Percentiles rank a stretch among this genome's conserved stretches.
Evolutionary conservation across 2,888 invertebrate species (phyloP).

Genomic region (Sinodicranocentrus sp.): DNA sequence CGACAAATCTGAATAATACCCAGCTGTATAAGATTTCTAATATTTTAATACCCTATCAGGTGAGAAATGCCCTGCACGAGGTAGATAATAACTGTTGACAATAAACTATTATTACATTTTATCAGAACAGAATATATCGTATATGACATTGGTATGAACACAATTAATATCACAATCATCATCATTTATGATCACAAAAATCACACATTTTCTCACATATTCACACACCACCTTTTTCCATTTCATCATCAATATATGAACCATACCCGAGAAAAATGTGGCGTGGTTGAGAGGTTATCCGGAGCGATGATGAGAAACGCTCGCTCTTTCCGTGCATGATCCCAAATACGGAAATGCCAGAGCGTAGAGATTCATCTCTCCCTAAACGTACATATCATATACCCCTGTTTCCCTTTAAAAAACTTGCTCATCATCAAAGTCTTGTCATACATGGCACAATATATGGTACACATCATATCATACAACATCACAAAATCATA

Average conservation of each 20-base stretch:
- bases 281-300: conserved; percentile 7
- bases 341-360: conserved; percentile 11
- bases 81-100: no score
- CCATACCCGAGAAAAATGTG: conserved; percentile 17
- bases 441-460: conserved; percentile 26
- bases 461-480: conserved; percentile 19
- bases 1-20: no score
- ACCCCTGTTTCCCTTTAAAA: background rate
- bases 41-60: no score
- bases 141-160: no score
- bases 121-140: no score
- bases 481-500: background rate
- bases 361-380: conserved; percentile 25
- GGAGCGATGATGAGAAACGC: conserved; percentile 30
- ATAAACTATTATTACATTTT: no score
- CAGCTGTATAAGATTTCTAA: no score
- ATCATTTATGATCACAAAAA: conserved; percentile 5
- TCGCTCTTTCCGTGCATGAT: conserved; percentile 1
- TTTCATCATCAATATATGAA: conserved; percentile 3
- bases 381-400: conserved; percentile 21
- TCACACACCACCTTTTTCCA: conserved; percentile 11
- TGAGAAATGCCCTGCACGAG: no score
- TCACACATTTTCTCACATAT: background rate
- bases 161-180: background rate
- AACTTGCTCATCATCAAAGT: conserved; percentile 4